Base-by-base conservation (phyloP, 2,797 vertebrate species). In the Lerista edwardsae region DNA sequence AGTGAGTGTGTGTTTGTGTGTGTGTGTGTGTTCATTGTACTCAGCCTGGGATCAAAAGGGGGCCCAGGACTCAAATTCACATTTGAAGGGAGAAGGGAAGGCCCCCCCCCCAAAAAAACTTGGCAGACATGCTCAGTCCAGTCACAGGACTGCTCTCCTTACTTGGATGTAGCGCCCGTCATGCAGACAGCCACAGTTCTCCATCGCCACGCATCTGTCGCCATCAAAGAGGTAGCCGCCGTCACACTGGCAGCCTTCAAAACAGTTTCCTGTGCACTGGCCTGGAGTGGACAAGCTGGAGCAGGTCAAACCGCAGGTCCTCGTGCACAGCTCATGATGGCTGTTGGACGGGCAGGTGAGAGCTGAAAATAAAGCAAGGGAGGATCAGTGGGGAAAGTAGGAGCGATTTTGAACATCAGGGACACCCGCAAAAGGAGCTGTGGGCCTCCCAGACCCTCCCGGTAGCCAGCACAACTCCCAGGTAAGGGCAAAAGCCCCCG, bases 161-260 rank as follows among this genome's bases (percentile, higher is more conserved):
- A 97, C 97, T 92, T 81, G 96, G 83, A 97, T 85, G 90, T 97
- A 97, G 79, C 83, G 92, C 77, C 95, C 96, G 1, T 94, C 47
- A 25, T 93, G 67, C 61, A 94, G 39, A 82, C 97, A 97, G 31
- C 97, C 97, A 1, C 97, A 97, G 36, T 92, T 65, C 1, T 92
- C 88, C 65, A 94, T 68, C 1, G 94, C 75, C 85, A 97, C 94
- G n/a, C 97, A 97, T 15, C 76, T 36, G 21, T 92, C 75, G 0
- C 96, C 93, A 62, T 97, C 95, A 29, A 92, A 95, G 86, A 97
- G 89, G 87, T 93, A 97, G 64, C 94, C 94, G 0, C 65, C 81
- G 0, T 97, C 94, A 44, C 97, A 97, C 82, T 97, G 94, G 75
- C 97, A 98, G 80, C 97, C 97, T 93, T 97, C 97, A 88, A 96